phyloP scores from a whole-genome alignment of 1,140 invertebrate genomes.

The Leptopilina clavipes region DNA sequence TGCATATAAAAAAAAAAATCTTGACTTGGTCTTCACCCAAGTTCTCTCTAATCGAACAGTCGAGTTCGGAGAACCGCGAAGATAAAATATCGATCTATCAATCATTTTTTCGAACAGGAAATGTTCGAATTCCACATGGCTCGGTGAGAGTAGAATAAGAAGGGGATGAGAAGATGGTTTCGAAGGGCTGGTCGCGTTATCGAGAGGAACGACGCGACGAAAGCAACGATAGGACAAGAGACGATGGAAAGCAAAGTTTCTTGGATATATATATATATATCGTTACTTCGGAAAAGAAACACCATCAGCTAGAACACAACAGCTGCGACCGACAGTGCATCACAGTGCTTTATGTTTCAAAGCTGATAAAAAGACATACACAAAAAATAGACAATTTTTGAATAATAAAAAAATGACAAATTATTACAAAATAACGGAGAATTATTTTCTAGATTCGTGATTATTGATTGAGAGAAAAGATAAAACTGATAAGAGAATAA shows the following conservation, averaged over 20 bases:
- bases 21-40: conserved; percentile 12
- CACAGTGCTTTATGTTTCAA: background rate
- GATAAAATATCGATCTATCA: conserved; percentile 30
- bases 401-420: too few species aligned
- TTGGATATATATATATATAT: conserved; percentile 19
- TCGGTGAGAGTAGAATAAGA: background rate
- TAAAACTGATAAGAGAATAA: too few species aligned
- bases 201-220: conserved; percentile 23
- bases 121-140: conserved; percentile 14
- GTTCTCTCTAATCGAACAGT: conserved; percentile 16
- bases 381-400: background rate
- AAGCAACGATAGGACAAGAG: conserved; percentile 8
- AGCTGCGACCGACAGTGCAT: conserved; percentile 26
- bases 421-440: too few species aligned
- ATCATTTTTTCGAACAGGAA: conserved; percentile 17
- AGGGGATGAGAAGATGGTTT: background rate
- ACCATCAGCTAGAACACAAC: conserved; percentile 25
- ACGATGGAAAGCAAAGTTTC: background rate
- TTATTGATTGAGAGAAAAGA: too few species aligned
- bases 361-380: background rate
- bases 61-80: conserved; percentile 4
- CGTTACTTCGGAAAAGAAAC: conserved; percentile 2
- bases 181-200: conserved; percentile 23
- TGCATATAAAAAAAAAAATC: conserved; percentile 1
- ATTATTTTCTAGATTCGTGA: too few species aligned